These are phyloP conservation scores for Cliona cf. orientalis DNA, from an alignment of 37 sponge, comb jelly and placozoan species.

Conservation along the genomic window DNA sequence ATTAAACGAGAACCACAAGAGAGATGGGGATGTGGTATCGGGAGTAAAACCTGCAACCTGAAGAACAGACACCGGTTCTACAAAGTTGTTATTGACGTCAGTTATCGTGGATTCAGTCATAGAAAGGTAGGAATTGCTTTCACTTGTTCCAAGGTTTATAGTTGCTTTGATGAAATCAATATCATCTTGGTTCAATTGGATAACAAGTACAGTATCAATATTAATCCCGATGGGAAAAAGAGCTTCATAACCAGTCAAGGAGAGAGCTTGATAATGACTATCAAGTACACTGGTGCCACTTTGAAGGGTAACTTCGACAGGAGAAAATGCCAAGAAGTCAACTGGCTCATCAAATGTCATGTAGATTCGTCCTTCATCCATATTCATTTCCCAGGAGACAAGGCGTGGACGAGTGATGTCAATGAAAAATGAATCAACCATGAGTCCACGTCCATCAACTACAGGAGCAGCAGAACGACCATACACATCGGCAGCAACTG, in stretches of 20 bases:
- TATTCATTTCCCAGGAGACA: constrained; percentile 58
- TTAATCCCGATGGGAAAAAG: constrained; percentile 74
- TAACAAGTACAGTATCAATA: constrained; percentile 63
- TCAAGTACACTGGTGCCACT: constrained; percentile 5
- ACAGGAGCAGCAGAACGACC: constrained; percentile 78
- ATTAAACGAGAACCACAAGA: constrained; percentile 65
- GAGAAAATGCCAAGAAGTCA: constrained; percentile 54
- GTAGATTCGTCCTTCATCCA: constrained; percentile 61
- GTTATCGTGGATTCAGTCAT: constrained; percentile 43
- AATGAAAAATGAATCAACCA: constrained; percentile 27
- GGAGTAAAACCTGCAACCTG: constrained; percentile 25
- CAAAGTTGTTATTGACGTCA: constrained; percentile 71
- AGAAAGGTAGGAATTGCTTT: constrained; percentile 63
- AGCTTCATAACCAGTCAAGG: constrained; percentile 32
- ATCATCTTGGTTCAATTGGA: constrained; percentile 58
- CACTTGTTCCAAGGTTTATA: constrained; percentile 52
- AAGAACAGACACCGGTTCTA: constrained; percentile 51
- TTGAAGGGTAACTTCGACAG: constrained; percentile 49
- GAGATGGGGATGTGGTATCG: constrained; percentile 55
- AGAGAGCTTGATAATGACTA: constrained; percentile 21
- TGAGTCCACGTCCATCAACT: constrained; percentile 85
- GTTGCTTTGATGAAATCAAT: constrained; percentile 75
- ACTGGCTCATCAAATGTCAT: constrained; percentile 84
- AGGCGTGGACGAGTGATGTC: constrained; percentile 68
- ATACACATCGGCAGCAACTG: constrained; percentile 73